A percentile compares a stretch with the other conserved stretches of the same genome.
Evolutionary conservation across 2,113 vertebrate species (phyloP).

Genomic region (Esox niger): DNA sequence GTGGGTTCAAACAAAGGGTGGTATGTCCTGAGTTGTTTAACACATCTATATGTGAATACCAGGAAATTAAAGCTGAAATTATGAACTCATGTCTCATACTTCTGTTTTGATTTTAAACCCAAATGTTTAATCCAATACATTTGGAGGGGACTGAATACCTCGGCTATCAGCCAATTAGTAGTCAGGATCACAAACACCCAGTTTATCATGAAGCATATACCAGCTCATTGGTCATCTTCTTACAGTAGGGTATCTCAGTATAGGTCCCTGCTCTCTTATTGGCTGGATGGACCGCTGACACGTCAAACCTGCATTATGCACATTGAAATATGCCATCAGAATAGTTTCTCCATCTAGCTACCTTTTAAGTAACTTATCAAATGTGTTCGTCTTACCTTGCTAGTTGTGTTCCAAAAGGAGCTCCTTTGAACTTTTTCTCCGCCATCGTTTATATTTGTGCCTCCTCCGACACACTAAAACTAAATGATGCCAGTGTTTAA

Average conservation of each 20-base stretch:
- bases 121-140: too few species aligned
- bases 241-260: constrained; percentile 52
- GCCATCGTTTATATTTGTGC: constrained; percentile 22
- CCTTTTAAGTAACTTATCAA: too few species aligned
- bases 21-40: too few species aligned
- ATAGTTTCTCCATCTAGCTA: not conserved
- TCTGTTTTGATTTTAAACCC: too few species aligned
- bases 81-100: too few species aligned
- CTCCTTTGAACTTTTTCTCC: constrained; percentile 45
- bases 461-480: not conserved
- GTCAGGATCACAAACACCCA: constrained; percentile 1
- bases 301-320: constrained; percentile 57
- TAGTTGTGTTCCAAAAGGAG: constrained; percentile 53
- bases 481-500: constrained; percentile 4
- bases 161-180: not conserved
- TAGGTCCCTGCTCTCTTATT: constrained; percentile 49
- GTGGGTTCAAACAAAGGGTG: too few species aligned
- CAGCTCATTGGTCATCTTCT: constrained; percentile 40
- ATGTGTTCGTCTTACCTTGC: constrained; percentile 59
- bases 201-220: too few species aligned
- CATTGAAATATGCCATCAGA: not conserved
- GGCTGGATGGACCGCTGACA: constrained; percentile 54
- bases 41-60: too few species aligned
- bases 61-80: too few species aligned
- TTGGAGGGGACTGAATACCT: too few species aligned